Evolutionary conservation across 2,888 invertebrate species (phyloP), one percentile per base, ranked within the genome.

Genomic region (Drosophila neonasuta): DNA sequence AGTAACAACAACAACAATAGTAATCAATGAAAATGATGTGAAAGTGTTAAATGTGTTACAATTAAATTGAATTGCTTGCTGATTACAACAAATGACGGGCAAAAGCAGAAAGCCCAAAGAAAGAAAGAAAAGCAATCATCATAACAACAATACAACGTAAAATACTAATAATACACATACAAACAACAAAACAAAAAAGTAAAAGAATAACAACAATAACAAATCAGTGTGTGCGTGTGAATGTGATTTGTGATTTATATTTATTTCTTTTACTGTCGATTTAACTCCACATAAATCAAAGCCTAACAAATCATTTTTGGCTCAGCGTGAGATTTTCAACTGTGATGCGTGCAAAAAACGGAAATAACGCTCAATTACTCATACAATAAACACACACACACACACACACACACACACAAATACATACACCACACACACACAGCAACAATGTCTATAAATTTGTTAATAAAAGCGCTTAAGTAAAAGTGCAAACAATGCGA

Each of bases 401-500:
- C n/a, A 49, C n/a, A 1, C 1, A 15, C 15, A 45, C 49, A 79
- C 70, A 34, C 24, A 50, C 13, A 13, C 0, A 32, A 8, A 54
- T 2, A 39, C 7, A 57, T 45, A 61, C 17, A 48, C 54, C 48
- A 61, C 20, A 48, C 57, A 45, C 49, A 79, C 70, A 34, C 34
- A 51, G 20, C n/a, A 49, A 51, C 7, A 24, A 24, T 50, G 24
- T 36, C 41, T 39, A 55, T 75, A 73, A 82, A 84, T 86, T 78
- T 82, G 86, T 80, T 78, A 71, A 81, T 80, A 74, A 74, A 69
- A 67, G 66, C 67, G 68, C 61, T 72, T 80, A 81, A 86, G 79
- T 86, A 81, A 81, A 86, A 81, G 84, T 81, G 86, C 86, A 86
- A 81, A 86, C 80, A 86, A 83, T 74, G 77, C 71, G 74, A 74